Conservation (phyloP, 1,140 invertebrate species). For the Camponotus floridanus region DNA sequence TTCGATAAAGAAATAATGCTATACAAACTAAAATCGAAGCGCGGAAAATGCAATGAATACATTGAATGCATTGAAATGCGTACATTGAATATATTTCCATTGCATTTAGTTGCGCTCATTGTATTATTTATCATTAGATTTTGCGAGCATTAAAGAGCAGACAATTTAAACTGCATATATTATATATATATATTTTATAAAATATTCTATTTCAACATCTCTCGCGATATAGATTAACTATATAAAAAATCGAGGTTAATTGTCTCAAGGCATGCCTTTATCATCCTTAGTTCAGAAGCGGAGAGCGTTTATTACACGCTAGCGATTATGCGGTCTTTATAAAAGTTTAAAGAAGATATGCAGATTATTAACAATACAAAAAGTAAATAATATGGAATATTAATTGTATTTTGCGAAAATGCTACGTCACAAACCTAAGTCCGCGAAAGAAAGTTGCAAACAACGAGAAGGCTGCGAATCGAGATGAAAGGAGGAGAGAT, state of each 20-base stretch:
- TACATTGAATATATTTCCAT: conserved; percentile 13
- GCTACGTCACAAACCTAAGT: not conserved
- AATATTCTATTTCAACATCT: not conserved
- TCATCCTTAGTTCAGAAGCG: conserved; percentile 21
- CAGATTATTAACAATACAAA: conserved; percentile 52
- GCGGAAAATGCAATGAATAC: not conserved
- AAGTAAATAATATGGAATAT: not conserved
- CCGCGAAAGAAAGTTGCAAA: conserved; percentile 61
- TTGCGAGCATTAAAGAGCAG: not conserved
- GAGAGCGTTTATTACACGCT: conserved; percentile 15
- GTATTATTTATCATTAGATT: not conserved
- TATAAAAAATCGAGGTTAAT: conserved; percentile 50
- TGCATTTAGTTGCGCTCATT: not conserved
- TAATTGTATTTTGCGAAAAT: conserved; percentile 25
- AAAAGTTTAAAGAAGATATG: not conserved
- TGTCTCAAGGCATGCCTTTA: not conserved
- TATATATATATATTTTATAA: not conserved
- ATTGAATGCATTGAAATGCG: not conserved
- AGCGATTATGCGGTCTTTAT: conserved; percentile 3
- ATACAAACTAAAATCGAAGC: not conserved
- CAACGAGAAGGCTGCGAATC: conserved; percentile 29
- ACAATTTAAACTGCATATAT: not conserved
- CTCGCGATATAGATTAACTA: not conserved
- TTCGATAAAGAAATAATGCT: not conserved
- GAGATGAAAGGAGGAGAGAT: conserved; percentile 60